Evolutionary conservation across 1,140 invertebrate genomes (phyloP).

Genomic region (Panagrolaimus sp.): DNA sequence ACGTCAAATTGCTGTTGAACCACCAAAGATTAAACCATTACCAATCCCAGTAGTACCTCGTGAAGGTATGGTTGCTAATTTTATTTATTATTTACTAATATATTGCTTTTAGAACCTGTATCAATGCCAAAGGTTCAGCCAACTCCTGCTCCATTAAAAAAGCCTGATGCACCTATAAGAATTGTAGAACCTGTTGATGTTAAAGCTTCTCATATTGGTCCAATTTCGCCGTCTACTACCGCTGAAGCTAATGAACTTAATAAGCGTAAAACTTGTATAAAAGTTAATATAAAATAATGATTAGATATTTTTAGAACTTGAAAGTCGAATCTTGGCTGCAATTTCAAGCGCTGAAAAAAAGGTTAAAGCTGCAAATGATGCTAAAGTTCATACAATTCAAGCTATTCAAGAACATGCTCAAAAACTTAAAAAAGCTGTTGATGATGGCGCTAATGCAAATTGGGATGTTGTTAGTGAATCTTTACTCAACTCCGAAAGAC

Average conservation of each 20-base stretch:
- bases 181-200: conserved; percentile 11
- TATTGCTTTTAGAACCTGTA: not conserved
- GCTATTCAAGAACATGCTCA: conserved; percentile 44
- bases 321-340: conserved; percentile 26
- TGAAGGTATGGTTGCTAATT: too few relatives aligned
- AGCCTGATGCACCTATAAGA: not conserved
- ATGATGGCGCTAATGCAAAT: conserved; percentile 35
- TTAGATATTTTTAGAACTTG: conserved; percentile 28
- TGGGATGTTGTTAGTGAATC: conserved; percentile 44
- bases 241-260: not conserved
- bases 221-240: not conserved
- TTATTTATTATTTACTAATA: too few relatives aligned
- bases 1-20: too few relatives aligned
- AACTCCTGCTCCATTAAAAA: not conserved
- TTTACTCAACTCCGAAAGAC: conserved; percentile 29
- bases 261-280: not conserved
- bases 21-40: too few relatives aligned
- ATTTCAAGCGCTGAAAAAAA: conserved; percentile 36
- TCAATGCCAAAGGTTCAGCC: not conserved
- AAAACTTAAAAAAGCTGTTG: conserved; percentile 47
- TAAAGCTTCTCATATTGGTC: not conserved
- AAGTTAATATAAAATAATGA: not conserved
- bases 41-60: too few relatives aligned
- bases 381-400: conserved; percentile 45
- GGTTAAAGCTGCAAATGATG: conserved; percentile 39